Evolutionary conservation across 1,140 invertebrate genomes (phyloP), one percentile per base, ranked within the genome.

Genomic region (Heliconius melpomene): DNA sequence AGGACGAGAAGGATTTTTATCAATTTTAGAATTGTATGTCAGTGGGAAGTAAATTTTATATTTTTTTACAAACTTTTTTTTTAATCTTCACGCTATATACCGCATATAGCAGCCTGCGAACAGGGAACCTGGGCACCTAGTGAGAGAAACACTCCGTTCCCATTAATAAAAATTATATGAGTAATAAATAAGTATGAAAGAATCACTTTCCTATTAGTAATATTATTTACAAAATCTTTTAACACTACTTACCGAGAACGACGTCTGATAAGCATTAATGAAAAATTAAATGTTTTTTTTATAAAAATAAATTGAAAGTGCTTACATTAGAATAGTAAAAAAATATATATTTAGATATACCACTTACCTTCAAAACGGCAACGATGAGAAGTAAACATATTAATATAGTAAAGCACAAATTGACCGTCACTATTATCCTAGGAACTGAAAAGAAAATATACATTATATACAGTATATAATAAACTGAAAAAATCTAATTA

Each of bases 361-460:
- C n/a, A 29, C 18, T 0, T 95, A 97, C 97, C 95, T 96, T 97
- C 32, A 96, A 83, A 23, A 96, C 96, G 74, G 97, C 97, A n/a
- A 96, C 90, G n/a, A 98, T 96, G 77, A 98, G 95, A 11, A 97
- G 93, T 20, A 94, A 88, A 23, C 97, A 97, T 87, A 98, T 97
- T 20, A 98, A 88, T 40, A 98, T 96, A 13, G 97, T 98, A 96
- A 98, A 97, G 66, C 95, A 96, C n/a, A 98, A 94, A 91, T 97
- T 98, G 60, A 98, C 95, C 0, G 96, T 96, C n/a, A 97, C 93
- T 82, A 98, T 97, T 77, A 97, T 97, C 94, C 96, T 96, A 23
- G 93, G 91, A 92, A 97, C 97, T 95, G 95, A 86, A 95, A 96
- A 86, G 79, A 79, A 85, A 80, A 76, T n/a, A 80, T 66, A 2